Base-by-base conservation (phyloP, 53 echinoderm and acorn worm genomes). In the Luidia sarsii region DNA sequence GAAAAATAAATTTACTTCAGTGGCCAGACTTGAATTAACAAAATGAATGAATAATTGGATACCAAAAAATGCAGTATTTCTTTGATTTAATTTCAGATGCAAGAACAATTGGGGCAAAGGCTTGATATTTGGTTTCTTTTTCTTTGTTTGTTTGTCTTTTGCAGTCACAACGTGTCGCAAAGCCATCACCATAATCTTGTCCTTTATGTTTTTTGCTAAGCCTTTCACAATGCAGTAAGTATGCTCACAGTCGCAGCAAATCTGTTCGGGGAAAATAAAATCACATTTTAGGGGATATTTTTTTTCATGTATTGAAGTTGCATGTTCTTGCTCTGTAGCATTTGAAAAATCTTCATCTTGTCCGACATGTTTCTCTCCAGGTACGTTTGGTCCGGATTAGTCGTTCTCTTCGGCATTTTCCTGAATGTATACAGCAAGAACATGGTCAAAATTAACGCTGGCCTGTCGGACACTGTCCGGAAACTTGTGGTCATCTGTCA, bases 391-490 rank as follows among this genome's bases (percentile, higher is more conserved):
- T 97, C 97, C 1, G 97, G 93, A n/a, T 39, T 91, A 3, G 39
- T 97, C 9, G 93, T 97, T 48, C 70, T 97, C 10, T 45, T 93
- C 1, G 97, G 93, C 10, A 97, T 97, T 20, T 93, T 93, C 48
- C 67, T 97, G 16, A 97, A 94, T 71, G 80, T 97, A n/a, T 97
- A 97, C 89, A 97, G 97, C 84, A 97, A 97, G 77, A 97, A 97
- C 64, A 56, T 43, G 29, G 10, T 13, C 0, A 75, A 74, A 57
- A 89, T 92, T 51, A 80, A 92, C 34, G 59, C 56, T 18, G 33
- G 67, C 55, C 36, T 82, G 13, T 65, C 88, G 35, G 64, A 89
- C 3, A 49, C 51, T 43, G 57, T 71, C 45, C 33, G 73, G 18
- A 65, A 45, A n/a, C 9, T 85, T 20, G 35, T 85, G 25, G 38